phyloP scores from a whole-genome alignment of 2,113 vertebrate genomes.

The Anoura caudifer region DNA sequence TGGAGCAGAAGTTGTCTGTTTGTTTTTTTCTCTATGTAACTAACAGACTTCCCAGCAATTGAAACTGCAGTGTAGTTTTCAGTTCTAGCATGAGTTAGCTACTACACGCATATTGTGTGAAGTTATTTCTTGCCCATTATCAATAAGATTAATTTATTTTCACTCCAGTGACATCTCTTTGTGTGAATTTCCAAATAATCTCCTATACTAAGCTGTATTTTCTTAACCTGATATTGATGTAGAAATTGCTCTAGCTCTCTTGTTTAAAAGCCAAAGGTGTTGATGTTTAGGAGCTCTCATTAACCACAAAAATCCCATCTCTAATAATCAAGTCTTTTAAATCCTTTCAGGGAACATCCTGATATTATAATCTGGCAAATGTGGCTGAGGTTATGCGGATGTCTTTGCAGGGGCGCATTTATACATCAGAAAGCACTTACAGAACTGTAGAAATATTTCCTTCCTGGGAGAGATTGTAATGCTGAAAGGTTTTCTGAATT shows the following conservation, averaged over 20 bases:
- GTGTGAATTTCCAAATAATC: not conserved
- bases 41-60: not conserved
- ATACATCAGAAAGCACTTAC: not conserved
- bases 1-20: not conserved
- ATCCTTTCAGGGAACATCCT: not conserved
- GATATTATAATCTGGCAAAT: not conserved
- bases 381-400: not conserved
- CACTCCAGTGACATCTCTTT: not conserved
- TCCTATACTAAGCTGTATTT: not conserved
- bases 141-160: not conserved
- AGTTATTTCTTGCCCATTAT: not conserved
- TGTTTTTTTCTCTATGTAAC: not conserved
- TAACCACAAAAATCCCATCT: not conserved
- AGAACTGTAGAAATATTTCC: not conserved
- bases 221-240: not conserved
- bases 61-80: fast-evolving
- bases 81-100: not conserved
- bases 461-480: not conserved
- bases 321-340: not conserved
- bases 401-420: not conserved
- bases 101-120: not conserved
- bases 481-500: not conserved
- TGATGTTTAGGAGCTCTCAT: not conserved
- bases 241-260: not conserved
- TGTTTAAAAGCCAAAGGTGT: not conserved